Percentiles rank a stretch among this genome's conserved stretches.
phyloP scores from a whole-genome alignment of 2,797 vertebrate genomes.

The Tokudaia muenninki region DNA sequence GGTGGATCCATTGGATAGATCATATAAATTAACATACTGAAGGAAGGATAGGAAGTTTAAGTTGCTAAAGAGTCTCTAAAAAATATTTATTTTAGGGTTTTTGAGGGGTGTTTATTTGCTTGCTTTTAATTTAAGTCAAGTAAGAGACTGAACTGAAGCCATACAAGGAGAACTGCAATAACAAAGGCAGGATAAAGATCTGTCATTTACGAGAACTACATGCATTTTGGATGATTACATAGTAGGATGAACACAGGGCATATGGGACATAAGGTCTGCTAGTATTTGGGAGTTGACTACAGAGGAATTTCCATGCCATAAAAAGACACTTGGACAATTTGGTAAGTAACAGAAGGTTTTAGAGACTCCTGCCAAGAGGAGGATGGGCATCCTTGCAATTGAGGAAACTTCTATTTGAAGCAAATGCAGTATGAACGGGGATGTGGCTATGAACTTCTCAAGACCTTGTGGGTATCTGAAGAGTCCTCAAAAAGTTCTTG shows the following conservation, averaged over 20 bases:
- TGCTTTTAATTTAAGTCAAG: neutral
- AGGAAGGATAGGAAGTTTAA: neutral
- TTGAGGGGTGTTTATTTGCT: neutral
- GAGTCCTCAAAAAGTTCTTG: neutral
- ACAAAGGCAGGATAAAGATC: neutral
- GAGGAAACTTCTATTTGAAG: neutral
- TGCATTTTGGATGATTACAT: too few relatives aligned
- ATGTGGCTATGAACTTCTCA: neutral
- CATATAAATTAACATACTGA: slow-evolving; percentile 14
- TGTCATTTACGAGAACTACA: neutral
- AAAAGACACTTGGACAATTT: neutral
- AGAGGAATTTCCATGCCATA: neutral
- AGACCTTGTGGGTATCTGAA: neutral
- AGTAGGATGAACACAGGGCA: neutral
- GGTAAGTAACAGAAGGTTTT: neutral
- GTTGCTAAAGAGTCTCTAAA: slow-evolving; percentile 10
- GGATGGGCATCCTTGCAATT: neutral
- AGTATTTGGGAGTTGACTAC: neutral
- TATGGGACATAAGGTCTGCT: neutral
- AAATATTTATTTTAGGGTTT: neutral
- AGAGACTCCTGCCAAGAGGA: neutral
- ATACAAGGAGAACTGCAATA: neutral
- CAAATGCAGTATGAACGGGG: neutral
- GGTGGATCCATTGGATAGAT: neutral
- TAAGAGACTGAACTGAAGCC: neutral